Evolutionary conservation across 2,797 vertebrate species (phyloP), one percentile per base, ranked within the genome.

Genomic region (Chloroceryle inda): DNA sequence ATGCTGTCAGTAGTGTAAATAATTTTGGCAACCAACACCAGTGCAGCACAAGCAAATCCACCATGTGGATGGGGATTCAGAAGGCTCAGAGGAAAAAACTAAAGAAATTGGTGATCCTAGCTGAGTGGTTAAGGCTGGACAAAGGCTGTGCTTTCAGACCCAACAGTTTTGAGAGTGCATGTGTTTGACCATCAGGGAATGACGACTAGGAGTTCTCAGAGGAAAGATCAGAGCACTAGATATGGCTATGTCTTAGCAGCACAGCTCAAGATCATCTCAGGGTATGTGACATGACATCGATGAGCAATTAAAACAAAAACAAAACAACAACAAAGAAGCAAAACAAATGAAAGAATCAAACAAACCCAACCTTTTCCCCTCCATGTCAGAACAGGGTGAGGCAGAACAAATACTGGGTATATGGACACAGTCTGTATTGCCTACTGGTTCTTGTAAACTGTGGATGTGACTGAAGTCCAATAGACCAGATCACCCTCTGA

Each of bases 231-330:
- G 35, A 52, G 11, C 11, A 40, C 17, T 22, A 78, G 33, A 2
- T 38, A 31, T 7, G 3, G 6, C 6, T 14, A 1, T 33, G 31
- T 20, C 29, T 37, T 40, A 66, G 37, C 21, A 44, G 5, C 9
- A 17, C 26, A 17, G 26, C 8, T 56, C 61, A 64, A 26, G 4
- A 26, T n/a, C 42, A 40, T 19, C 13, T 47, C 42, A n/a, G 26
- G 9, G 31, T 10, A 37, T 0, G 1, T 21, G 35, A 67, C 6
- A 3, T 6, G n/a, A 47, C 27, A 63, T 5, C 10, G 29, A 44
- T 4, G 10, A 22, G 11, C 13, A 59, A 6, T 31, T 80, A 1
- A n/a, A 66, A 38, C 47, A 29, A 19, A 55, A 26, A 11, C 29
- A 45, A 33, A 47, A n/a, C 5, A 3, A 33, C 49, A 75, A 31